Percentiles rank a stretch among this genome's conserved stretches.
Conservation (phyloP, 2,113 vertebrate genomes). For the Australoheros scitulus region DNA sequence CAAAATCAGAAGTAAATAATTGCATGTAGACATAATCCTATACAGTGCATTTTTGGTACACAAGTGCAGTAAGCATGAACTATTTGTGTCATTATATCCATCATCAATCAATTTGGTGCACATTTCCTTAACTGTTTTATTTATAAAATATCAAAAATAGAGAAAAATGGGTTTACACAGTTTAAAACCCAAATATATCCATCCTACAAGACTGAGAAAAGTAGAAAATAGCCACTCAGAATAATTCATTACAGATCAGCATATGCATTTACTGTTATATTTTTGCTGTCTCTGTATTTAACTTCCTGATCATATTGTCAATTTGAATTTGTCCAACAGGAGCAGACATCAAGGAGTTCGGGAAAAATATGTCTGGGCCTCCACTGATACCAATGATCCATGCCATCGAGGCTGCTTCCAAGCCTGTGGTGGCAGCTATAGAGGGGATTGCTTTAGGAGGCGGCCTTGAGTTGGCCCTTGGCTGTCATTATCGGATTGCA, state of each 20-base stretch:
- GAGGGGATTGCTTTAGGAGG: conserved; percentile 90
- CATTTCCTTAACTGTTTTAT: background rate
- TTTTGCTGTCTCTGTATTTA: background rate
- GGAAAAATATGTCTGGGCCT: rapidly evolving
- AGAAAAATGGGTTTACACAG: background rate
- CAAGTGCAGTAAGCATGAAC: background rate
- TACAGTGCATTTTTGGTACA: background rate
- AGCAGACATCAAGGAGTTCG: conserved; percentile 86
- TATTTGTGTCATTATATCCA: background rate
- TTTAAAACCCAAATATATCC: background rate
- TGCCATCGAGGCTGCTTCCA: conserved; percentile 82
- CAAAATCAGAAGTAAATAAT: background rate
- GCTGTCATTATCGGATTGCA: conserved; percentile 92
- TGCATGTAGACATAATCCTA: background rate
- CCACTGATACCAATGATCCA: conserved; percentile 77
- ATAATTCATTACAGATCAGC: background rate
- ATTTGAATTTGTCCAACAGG: conserved; percentile 72
- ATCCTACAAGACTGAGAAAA: background rate
- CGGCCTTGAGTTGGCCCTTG: conserved; percentile 89
- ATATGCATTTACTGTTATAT: background rate
- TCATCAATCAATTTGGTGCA: background rate
- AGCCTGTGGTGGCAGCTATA: conserved; percentile 91
- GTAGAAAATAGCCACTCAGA: background rate
- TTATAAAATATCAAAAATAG: background rate
- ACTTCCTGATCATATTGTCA: background rate